Evolutionary conservation across 2,113 vertebrate species (phyloP), one percentile per base, ranked within the genome.

Genomic region (Ptilonorhynchus violaceus): DNA sequence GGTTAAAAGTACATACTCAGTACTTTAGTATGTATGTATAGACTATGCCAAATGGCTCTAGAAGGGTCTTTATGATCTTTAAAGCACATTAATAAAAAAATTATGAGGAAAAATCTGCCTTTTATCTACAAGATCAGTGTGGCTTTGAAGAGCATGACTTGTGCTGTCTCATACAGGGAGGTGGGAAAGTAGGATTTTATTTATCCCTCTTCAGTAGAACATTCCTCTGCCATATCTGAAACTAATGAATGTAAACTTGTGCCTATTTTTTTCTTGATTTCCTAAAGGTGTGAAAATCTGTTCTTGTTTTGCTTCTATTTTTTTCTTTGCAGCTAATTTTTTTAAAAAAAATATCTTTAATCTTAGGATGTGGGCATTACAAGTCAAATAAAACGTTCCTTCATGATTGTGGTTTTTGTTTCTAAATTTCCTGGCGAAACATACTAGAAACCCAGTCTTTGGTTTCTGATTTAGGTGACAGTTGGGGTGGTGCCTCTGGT

Each of bases 351-450:
- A 31, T 37, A 93, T 42, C 52, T 92, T 95, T 84, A 78, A 82
- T 91, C 67, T 85, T 94, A 97, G 94, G 96, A 93, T 41, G 89
- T 96, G 93, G 81, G 88, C 93, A 74, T 89, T 53, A 56, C 24
- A 76, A 96, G 63, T 97, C 81, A 81, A 98, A 98, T 98, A 98
- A 98, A 98, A 47, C 53, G 74, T 93, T 90, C 85, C 88, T 84
- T 95, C 81, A 27, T 28, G 44, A 68, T 31, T 77, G 52, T 79
- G 58, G 2, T 2, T 68, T 93, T 92, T 59, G 59, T 87, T 95
- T 79, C 60, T 86, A 41, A 81, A 64, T 89, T 60, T 83, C 41
- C 39, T 42, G 28, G 31, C 0, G 7, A 88, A 69, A 53, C 6
- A 28, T 44, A 53, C 20, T 91, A 50, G 37, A 82, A 92, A 50